Base-by-base conservation (phyloP, 2,888 invertebrate species). In the Ernsta delagoae region DNA sequence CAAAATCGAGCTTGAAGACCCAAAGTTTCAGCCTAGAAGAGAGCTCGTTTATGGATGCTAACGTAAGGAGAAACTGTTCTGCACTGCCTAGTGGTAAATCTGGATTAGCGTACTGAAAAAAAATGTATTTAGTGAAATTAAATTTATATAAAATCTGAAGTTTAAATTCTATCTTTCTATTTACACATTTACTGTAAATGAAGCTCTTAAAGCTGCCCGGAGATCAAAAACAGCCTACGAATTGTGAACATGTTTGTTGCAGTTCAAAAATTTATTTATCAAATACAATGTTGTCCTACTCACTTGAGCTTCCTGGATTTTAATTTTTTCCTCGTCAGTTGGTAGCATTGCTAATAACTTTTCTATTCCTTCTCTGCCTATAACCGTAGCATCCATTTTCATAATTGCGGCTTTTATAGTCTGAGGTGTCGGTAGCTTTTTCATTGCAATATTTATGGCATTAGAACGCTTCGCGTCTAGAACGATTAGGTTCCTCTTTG, bases 381-480 rank as follows among this genome's bases (percentile, higher is more conserved):
- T 98, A 59, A 99, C 98, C 0, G 99, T 98, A 1, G 98, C 97
- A 86, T 99, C 99, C 99, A 99, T 99, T 93, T 99, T 99, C 87
- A 99, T 94, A 73, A 99, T 98, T 36, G 99, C 99, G n/a, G 99
- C 97, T 86, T 99, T 99, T 74, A 99, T 99, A 6, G 99, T 98
- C 74, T 99, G 95, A 0, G 99, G 98, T 0, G 99, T 99, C 2
- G 99, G 99, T 74, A 99, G 93, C 86, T 99, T 99, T 31, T 99
- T 99, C 97, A 99, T 97, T 12, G 99, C 99, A 79, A 99, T 99
- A 87, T 99, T 99, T 78, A 99, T 99, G 54, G 99, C 99, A 88
- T 99, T 99, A 6, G 99, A 99, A 74, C 99, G 95, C 87, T 99
- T 99, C 59, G 98, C 97, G 87, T 99, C 98, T 88, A 99, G 93